Base-by-base conservation (phyloP, 2,797 vertebrate species). In the Karalla daura region DNA sequence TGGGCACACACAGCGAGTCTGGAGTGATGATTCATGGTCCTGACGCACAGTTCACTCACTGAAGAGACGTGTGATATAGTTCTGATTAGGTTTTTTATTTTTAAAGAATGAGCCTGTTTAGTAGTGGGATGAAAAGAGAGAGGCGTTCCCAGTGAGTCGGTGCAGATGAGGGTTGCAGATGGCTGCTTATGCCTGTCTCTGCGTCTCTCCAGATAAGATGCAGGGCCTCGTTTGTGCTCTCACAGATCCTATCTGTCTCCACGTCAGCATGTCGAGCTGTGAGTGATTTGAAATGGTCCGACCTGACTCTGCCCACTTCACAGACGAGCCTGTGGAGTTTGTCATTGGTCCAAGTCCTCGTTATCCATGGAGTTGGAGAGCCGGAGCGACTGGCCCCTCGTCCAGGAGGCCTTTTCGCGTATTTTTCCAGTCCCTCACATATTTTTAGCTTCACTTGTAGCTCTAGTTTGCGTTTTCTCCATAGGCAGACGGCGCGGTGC, bases 191-290 rank as follows among this genome's bases (percentile, higher is more conserved):
- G 2, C 18, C 1, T 25, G 25, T 33, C 24, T 28, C 3, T 27
- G 24, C 13, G 3, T 1, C 20, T 41, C 49, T 46, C 14, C 44
- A 36, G 55, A 76, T 56, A 33, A 73, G 37, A 75, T 49, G 69
- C 37, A 51, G 3, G n/a, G 41, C 75, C 49, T 9, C 1, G 39
- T 47, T 54, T 3, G 14, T 27, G 32, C 56, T 39, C 25, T 30
- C n/a, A 1, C 69, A 14, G 64, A 64, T 67, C 21, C 0, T 23
- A 56, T 84, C 70, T 80, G 52, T 67, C 70, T 78, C 32, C 23
- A 21, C 69, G 65, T 75, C 74, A 56, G 46, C 61, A 70, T 58
- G 67, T 63, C 20, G 43, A 65, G 54, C 76, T 69, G 70, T 47
- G 53, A 46, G 76, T 61, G 44, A 63, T 58, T 73, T 61, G 10